Conservation (phyloP, 2,888 invertebrate species). For the Leuctra nigra region DNA sequence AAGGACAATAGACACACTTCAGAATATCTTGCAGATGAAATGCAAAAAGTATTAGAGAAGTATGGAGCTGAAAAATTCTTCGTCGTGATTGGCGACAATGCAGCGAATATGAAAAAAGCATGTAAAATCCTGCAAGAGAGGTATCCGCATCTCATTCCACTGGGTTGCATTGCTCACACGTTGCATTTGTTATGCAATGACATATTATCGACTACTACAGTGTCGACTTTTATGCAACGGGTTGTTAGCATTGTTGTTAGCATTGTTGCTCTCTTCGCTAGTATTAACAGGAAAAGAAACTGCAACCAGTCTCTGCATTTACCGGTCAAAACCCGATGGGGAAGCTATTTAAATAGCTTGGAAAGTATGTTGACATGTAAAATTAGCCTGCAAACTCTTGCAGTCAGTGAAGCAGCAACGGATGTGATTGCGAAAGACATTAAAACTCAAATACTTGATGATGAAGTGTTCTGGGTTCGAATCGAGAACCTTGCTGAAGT, state of each 20-base stretch:
- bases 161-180: conserved; percentile 18
- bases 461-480: conserved; percentile 25
- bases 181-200: conserved; percentile 23
- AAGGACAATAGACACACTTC: not conserved
- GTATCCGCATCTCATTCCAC: not conserved
- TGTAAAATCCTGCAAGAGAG: not conserved
- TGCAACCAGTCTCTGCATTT: conserved; percentile 22
- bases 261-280: conserved; percentile 14
- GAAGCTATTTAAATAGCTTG: conserved; percentile 23
- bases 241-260: conserved; percentile 23
- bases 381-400: conserved; percentile 21
- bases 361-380: conserved; percentile 22
- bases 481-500: conserved; percentile 22
- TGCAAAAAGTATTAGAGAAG: not conserved
- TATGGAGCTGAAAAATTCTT: not conserved
- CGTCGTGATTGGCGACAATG: not conserved
- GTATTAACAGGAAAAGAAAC: not conserved
- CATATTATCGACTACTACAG: conserved; percentile 22
- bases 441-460: conserved; percentile 23
- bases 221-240: conserved; percentile 19
- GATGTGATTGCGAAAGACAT: conserved; percentile 11
- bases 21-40: not conserved
- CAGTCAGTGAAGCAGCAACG: conserved; percentile 22
- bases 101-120: not conserved
- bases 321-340: conserved; percentile 25